phyloP scores from a whole-genome alignment of 2,888 invertebrate species.

The Oscheius sp. region DNA sequence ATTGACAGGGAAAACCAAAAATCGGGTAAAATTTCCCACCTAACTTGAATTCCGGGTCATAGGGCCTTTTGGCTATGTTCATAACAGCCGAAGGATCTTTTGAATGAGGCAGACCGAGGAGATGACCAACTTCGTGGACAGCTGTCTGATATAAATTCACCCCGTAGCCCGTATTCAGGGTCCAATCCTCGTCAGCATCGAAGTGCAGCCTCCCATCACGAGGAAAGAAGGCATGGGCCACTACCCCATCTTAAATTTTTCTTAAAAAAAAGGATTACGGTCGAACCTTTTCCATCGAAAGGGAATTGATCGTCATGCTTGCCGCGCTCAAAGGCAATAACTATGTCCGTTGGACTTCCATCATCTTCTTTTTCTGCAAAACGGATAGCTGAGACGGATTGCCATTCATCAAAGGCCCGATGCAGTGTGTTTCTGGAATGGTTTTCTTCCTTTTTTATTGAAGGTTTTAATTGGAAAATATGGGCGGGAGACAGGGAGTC shows the following conservation, averaged over 20 bases:
- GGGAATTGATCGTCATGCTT: constrained; percentile 67
- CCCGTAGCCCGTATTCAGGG: constrained; percentile 62
- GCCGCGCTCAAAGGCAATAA: constrained; percentile 65
- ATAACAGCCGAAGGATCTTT: constrained; percentile 79
- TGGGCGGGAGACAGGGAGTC: background rate
- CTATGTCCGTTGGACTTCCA: constrained; percentile 49
- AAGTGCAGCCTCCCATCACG: constrained; percentile 71
- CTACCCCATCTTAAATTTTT: constrained; percentile 61
- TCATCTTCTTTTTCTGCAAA: constrained; percentile 53
- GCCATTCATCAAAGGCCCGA: constrained; percentile 69
- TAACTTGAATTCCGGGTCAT: constrained; percentile 50
- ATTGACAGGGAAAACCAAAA: constrained; percentile 9
- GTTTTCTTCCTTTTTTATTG: background rate
- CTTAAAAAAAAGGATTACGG: background rate
- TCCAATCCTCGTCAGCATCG: constrained; percentile 72
- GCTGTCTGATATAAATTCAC: constrained; percentile 72
- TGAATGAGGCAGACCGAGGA: constrained; percentile 94
- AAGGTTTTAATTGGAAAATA: background rate
- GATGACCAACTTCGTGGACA: constrained; percentile 79
- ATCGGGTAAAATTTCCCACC: too few relatives aligned
- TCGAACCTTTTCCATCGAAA: constrained; percentile 67
- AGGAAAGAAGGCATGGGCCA: constrained; percentile 72
- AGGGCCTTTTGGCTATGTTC: constrained; percentile 66
- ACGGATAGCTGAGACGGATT: constrained; percentile 55
- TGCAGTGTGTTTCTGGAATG: constrained; percentile 67